Evolutionary conservation across 2,888 invertebrate species (phyloP), one percentile per base, ranked within the genome.

Genomic region (Chydorus sphaericus): DNA sequence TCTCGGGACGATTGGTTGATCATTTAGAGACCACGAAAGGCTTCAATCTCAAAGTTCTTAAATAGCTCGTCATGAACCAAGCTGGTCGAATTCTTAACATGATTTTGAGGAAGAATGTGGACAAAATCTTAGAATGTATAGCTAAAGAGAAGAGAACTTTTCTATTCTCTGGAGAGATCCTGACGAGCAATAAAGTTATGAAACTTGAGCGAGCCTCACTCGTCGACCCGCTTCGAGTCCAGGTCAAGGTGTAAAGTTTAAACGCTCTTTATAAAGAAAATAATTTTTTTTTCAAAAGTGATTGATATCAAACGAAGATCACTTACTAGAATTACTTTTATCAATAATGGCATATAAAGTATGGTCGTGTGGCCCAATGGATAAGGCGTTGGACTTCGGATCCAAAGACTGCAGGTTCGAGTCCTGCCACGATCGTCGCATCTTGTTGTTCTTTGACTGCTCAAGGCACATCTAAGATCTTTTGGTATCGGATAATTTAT

Each of bases 11-110:
- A 60, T 73, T 97, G 50, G 83, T 96, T 0, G 96, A 97, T 71
- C 98, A 99, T 70, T 74, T 98, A 52, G 91, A 96, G 69, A 96
- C 97, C 66, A 94, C 97, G 0, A 98, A 96, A 71, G 98, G 97
- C 26, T 98, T 98, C 68, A 90, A 84, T 71, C 72, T 96, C 30
- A 82, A 85, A 63, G 80, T 88, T 1, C 73, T 96, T 1, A 93
- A 94, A 70, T 92, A 80, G 70, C 72, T 93, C 70, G 91, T 85
- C 69, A 71, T 74, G 70, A 52, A 48, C 52, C 49, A 58, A 56
- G 58, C 48, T 18, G 56, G 49, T 58, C 49, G 30, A 28, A 98
- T 98, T 63, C 75, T 99, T 3, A 97, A 97, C 69, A 92, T 96
- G 93, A 97, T 98, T 68, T 99, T 99, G 68, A 97, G 97, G 73